Base-by-base conservation (phyloP, 1,140 invertebrate genomes). In the Druon quercuslanigerum region DNA sequence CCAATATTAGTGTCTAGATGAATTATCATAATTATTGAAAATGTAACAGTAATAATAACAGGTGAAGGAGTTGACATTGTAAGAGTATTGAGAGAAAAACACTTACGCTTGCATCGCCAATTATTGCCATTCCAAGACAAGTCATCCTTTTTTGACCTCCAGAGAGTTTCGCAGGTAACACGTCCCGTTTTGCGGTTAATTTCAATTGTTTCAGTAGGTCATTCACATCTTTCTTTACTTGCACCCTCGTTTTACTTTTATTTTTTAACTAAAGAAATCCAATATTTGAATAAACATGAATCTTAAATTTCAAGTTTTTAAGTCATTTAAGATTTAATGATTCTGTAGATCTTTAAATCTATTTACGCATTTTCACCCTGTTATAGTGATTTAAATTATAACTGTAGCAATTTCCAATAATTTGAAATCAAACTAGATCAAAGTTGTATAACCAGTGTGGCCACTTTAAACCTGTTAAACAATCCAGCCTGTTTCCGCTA, bases 91-190 rank as follows among this genome's bases (percentile, higher is more conserved):
- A 17, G 60, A 51, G 52, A 72, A 72, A 16, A 51, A 33, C 40
- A 57, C 78, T 77, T 40, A 82, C 78, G 60, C 19, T 79, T 12
- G 87, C 83, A 54, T 82, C 56, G 40, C 86, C 93, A 83, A 93
- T 91, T 16, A 94, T 85, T 14, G 94, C 93, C 75, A 94, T 93
- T 19, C 92, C 93, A 60, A 95, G 92, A 72, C 91, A 93, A 6
- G 95, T 82, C 83, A 93, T 93, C 74, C 94, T 82, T 84, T 94
- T 94, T 93, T 94, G 94, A 54, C 94, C 94, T 17, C 94, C 94
- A 54, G 93, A 94, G 14, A 94, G 87, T n/a, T 90, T 92, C 54
- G 80, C 75, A 8, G 93, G 88, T 50, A 89, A 78, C 1, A 88
- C 86, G 75, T 93, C 75, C n/a, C 89, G 60, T 33, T 78, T 78